phyloP scores from a whole-genome alignment of 2,888 invertebrate species.

The Heliconius charithonia region DNA sequence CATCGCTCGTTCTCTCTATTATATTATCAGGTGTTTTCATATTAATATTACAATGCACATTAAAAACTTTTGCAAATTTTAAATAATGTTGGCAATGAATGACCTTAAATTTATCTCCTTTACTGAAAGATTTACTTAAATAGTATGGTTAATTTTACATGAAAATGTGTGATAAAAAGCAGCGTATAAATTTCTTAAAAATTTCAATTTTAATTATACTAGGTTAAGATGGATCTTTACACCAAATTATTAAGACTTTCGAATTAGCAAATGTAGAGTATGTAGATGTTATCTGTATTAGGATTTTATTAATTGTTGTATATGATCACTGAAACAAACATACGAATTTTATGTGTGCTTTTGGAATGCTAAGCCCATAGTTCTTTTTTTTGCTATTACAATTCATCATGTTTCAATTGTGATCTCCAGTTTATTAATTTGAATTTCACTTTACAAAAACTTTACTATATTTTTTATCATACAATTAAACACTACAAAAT shows the following conservation, averaged over 20 bases:
- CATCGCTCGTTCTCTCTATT: constrained; percentile 24
- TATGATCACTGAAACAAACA: constrained; percentile 50
- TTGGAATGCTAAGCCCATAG: constrained; percentile 47
- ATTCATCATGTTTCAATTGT: not conserved
- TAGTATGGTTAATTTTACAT: constrained; percentile 39
- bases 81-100: constrained; percentile 28
- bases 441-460: not conserved
- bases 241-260: constrained; percentile 81
- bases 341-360: constrained; percentile 45
- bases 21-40: constrained; percentile 32
- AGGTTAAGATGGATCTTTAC: constrained; percentile 80
- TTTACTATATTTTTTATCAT: not conserved
- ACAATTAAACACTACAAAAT: constrained; percentile 12
- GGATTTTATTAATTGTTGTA: constrained; percentile 63
- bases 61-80: constrained; percentile 31
- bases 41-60: constrained; percentile 38
- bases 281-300: constrained; percentile 73
- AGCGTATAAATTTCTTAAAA: constrained; percentile 39
- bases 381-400: constrained; percentile 28
- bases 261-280: constrained; percentile 72
- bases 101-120: constrained; percentile 37
- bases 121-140: constrained; percentile 34
- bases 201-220: constrained; percentile 47
- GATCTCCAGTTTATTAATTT: not conserved
- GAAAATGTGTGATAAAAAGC: constrained; percentile 44